Conservation (phyloP, 2,113 vertebrate genomes). For the Promerops cafer region DNA sequence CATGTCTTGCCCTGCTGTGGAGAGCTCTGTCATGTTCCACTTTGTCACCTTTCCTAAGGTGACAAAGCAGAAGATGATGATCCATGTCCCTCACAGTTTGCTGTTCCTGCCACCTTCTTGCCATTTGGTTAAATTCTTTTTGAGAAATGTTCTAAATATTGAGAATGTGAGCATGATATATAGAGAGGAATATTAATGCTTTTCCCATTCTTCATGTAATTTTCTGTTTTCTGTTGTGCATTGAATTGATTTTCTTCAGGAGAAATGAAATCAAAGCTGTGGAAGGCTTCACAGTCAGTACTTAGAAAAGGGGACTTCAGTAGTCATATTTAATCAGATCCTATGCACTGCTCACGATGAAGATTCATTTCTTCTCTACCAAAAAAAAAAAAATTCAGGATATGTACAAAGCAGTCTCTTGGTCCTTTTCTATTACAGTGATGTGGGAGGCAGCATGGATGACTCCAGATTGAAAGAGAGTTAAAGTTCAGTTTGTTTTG, state of each 20-base stretch:
- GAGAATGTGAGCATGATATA: accelerated
- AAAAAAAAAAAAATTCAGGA: not conserved
- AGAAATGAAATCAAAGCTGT: not conserved
- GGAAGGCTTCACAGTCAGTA: not conserved
- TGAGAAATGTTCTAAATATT: not conserved
- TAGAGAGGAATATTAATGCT: not conserved
- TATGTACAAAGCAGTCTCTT: not conserved
- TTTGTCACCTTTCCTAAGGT: not conserved
- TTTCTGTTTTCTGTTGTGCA: not conserved
- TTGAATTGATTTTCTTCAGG: not conserved
- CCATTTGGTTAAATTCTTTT: not conserved
- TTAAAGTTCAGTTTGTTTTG: not conserved
- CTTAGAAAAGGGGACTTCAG: not conserved
- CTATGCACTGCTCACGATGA: not conserved
- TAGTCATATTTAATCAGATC: not conserved
- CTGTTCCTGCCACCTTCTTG: not conserved
- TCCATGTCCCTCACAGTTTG: not conserved
- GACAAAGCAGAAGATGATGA: not conserved
- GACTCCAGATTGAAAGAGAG: not conserved
- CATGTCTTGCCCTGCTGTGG: not conserved
- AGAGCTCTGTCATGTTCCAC: not conserved
- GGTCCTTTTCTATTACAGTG: not conserved
- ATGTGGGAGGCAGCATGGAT: not conserved
- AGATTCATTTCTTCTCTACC: not conserved
- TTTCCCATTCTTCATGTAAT: not conserved